A percentile compares a stretch with the other conserved stretches of the same genome.
Evolutionary conservation across 2,888 invertebrate species (phyloP).

Genomic region (Crossocerus cetratus): DNA sequence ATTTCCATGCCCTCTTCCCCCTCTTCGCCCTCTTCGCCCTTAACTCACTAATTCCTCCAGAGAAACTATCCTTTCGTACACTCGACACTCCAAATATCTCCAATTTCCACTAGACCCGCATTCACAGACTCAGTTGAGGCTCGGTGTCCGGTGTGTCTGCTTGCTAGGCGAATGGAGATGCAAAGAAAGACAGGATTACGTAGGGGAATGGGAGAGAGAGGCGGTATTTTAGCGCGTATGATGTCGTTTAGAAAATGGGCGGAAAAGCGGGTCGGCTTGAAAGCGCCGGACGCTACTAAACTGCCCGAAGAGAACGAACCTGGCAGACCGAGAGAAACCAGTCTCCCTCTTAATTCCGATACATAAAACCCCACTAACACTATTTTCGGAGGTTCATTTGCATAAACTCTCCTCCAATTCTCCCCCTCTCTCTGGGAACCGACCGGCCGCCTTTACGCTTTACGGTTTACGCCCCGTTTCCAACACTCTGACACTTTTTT

Average conservation of each 20-base stretch:
- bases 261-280: slow-evolving; percentile 4
- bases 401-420: slow-evolving; percentile 25
- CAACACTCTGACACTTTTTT: too few species aligned
- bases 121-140: too few species aligned
- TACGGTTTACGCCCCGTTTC: too few species aligned
- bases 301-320: not conserved
- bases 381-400: slow-evolving; percentile 36
- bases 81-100: not conserved
- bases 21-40: not conserved
- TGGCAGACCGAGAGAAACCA: slow-evolving; percentile 4
- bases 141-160: too few species aligned
- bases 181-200: slow-evolving; percentile 16
- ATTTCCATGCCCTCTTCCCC: slow-evolving; percentile 44
- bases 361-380: slow-evolving; percentile 34
- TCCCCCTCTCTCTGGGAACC: not conserved
- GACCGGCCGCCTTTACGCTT: not conserved
- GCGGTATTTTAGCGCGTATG: not conserved
- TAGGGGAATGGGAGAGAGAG: not conserved
- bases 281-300: not conserved
- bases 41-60: slow-evolving; percentile 44
- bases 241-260: slow-evolving; percentile 1
- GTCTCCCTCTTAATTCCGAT: slow-evolving; percentile 37
- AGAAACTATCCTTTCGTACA: slow-evolving; percentile 11
- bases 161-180: not conserved
- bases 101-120: not conserved